Conservation (phyloP, 2,888 invertebrate genomes). For the Drosophila basisetae region DNA sequence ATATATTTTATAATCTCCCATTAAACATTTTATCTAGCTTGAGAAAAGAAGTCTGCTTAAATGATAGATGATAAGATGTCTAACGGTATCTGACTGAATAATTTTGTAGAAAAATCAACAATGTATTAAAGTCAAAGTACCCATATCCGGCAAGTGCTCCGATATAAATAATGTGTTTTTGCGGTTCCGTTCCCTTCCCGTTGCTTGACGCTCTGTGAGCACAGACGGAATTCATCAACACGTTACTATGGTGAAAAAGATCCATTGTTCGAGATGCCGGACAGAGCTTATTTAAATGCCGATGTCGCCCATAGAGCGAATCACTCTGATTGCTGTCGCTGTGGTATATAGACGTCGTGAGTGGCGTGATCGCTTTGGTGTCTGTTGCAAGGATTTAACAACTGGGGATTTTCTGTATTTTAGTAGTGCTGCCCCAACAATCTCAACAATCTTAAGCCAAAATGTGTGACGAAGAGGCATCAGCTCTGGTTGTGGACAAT, state of each 20-base stretch:
- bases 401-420: constrained; percentile 17
- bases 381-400: constrained; percentile 44
- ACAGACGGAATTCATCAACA: constrained; percentile 66
- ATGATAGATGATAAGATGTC: neutral
- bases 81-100: neutral
- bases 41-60: neutral
- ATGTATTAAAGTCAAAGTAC: constrained; percentile 1
- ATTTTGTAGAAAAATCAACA: constrained; percentile 1
- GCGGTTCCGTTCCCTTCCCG: constrained; percentile 17
- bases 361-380: constrained; percentile 45
- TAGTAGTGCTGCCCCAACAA: constrained; percentile 56
- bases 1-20: neutral
- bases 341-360: constrained; percentile 82
- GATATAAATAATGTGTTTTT: constrained; percentile 44
- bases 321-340: constrained; percentile 85
- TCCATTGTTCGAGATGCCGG: constrained; percentile 68
- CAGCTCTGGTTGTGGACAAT: constrained; percentile 97
- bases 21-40: neutral
- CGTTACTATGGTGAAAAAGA: constrained; percentile 70
- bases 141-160: constrained; percentile 6
- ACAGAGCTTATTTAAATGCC: constrained; percentile 78
- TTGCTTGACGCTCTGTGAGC: neutral
- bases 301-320: constrained; percentile 66
- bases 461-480: constrained; percentile 97
- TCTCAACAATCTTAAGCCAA: constrained; percentile 80